Percentiles rank a stretch among this genome's conserved stretches.
phyloP scores from a whole-genome alignment of 1,140 invertebrate genomes.

The Mactra quadrangularis region DNA sequence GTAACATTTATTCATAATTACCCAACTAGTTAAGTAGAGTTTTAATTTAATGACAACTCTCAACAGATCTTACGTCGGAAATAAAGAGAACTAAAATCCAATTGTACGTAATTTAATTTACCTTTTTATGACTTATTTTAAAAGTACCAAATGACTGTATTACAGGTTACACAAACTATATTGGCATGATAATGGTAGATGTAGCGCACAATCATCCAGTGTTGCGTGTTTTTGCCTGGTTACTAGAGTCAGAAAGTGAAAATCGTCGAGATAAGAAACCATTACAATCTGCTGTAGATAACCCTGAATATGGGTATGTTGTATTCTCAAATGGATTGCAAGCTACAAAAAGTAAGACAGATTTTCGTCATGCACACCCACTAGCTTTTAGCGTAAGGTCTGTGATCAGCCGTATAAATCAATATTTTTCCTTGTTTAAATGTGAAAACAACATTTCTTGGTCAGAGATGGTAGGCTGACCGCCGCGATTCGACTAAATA shows the following conservation, averaged over 20 bases:
- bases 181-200: constrained; percentile 66
- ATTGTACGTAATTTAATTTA: not conserved
- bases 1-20: too few species aligned
- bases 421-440: constrained; percentile 3
- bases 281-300: not conserved
- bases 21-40: too few species aligned
- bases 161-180: constrained; percentile 64
- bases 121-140: too few species aligned
- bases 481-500: too few species aligned
- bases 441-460: too few species aligned
- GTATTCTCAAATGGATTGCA: not conserved
- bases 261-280: constrained; percentile 1
- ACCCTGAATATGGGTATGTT: not conserved
- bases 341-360: not conserved
- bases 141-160: not conserved
- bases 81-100: not conserved
- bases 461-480: too few species aligned
- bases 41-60: too few species aligned
- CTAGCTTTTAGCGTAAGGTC: not conserved
- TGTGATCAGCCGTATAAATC: not conserved
- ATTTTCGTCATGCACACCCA: not conserved
- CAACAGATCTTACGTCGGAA: not conserved
- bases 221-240: constrained; percentile 60
- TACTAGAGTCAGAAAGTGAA: constrained; percentile 21
- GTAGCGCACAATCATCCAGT: constrained; percentile 68